Evolutionary conservation across 2,888 invertebrate genomes (phyloP).

Genomic region (Chloroclystis v-ata): DNA sequence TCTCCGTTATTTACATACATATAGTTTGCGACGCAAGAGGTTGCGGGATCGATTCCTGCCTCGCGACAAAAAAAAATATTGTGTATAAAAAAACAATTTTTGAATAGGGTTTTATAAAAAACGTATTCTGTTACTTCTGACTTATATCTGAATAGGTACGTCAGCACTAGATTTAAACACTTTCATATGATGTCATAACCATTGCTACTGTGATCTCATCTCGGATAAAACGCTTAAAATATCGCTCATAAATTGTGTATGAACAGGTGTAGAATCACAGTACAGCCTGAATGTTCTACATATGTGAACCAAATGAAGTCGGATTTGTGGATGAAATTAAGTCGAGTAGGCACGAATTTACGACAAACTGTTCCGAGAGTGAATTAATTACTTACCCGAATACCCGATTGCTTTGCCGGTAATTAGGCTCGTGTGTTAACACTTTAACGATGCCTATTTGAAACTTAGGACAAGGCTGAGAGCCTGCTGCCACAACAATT

Average conservation of each 20-base stretch:
- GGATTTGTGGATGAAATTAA: conserved; percentile 21
- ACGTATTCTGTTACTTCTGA: no score
- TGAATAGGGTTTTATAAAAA: no score
- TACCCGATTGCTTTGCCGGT: conserved; percentile 31
- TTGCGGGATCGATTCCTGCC: no score
- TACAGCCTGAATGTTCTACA: conserved; percentile 7
- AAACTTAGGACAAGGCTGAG: conserved; percentile 10
- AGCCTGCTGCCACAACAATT: background rate
- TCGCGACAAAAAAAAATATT: no score
- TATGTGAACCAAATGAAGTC: conserved; percentile 18
- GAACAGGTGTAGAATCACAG: background rate
- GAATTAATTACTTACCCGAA: conserved; percentile 41
- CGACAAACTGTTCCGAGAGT: conserved; percentile 30
- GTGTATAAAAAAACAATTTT: no score
- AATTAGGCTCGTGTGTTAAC: conserved; percentile 30
- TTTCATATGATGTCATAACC: no score
- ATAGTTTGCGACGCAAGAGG: no score
- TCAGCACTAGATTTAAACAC: no score
- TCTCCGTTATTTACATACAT: no score
- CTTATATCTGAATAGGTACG: no score
- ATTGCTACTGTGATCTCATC: no score
- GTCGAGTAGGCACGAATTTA: conserved; percentile 22
- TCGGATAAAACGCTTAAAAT: background rate
- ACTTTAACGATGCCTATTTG: conserved; percentile 27
- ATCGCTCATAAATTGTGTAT: background rate